Percentiles rank a stretch among this genome's conserved stretches.
Conservation (phyloP, 1,140 invertebrate genomes). For the Nylanderia fulva region DNA sequence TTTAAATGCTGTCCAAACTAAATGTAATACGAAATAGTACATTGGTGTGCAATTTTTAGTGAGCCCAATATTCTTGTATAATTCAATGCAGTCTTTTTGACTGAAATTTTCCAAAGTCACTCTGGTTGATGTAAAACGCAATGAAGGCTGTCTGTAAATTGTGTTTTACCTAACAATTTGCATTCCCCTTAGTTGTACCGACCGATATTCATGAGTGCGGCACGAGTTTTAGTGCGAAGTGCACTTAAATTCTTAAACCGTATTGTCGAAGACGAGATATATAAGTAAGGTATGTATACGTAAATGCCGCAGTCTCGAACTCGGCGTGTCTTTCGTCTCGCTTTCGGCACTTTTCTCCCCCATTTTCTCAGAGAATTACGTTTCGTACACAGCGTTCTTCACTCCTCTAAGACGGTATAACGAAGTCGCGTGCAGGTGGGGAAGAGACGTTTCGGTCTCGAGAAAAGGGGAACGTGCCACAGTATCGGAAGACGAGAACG, state of each 20-base stretch:
- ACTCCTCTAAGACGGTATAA: constrained; percentile 10
- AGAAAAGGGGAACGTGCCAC: constrained; percentile 4
- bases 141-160: constrained; percentile 44
- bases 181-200: constrained; percentile 43
- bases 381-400: constrained; percentile 17
- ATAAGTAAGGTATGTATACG: constrained; percentile 35
- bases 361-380: constrained; percentile 48
- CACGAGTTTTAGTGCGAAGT: constrained; percentile 32
- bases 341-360: constrained; percentile 48
- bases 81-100: constrained; percentile 35
- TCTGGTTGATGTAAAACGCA: constrained; percentile 33
- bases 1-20: background rate
- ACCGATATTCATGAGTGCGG: constrained; percentile 50
- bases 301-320: constrained; percentile 37
- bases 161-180: constrained; percentile 60
- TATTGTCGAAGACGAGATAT: constrained; percentile 39
- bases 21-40: background rate
- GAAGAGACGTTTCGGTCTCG: background rate
- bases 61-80: constrained; percentile 2
- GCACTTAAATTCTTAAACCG: constrained; percentile 63
- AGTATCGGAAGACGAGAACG: constrained; percentile 27
- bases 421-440: constrained; percentile 25
- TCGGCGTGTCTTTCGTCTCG: constrained; percentile 19
- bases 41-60: background rate
- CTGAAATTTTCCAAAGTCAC: background rate